Conservation (phyloP, 2,797 vertebrate species). For the Anguilla anguilla region DNA sequence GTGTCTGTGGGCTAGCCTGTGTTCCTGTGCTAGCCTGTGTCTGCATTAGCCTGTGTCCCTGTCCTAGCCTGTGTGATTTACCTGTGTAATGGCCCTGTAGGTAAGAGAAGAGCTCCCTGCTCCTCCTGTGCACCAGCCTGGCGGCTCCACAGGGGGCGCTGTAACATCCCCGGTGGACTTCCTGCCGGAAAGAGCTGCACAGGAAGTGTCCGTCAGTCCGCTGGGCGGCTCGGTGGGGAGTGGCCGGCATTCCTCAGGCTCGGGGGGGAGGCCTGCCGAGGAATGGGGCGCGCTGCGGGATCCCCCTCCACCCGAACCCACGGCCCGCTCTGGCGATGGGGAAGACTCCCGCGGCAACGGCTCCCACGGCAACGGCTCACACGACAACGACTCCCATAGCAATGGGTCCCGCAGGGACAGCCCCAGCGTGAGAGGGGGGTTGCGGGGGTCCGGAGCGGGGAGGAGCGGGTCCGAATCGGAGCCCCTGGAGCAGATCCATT, state of each 20-base stretch:
- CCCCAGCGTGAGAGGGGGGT: conserved; percentile 55
- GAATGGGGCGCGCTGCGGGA: conserved; percentile 35
- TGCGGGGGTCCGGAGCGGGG: conserved; percentile 40
- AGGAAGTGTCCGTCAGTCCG: conserved; percentile 38
- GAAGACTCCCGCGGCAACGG: conserved; percentile 49
- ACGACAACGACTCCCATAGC: conserved; percentile 47
- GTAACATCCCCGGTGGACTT: conserved; percentile 29
- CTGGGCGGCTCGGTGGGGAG: conserved; percentile 27
- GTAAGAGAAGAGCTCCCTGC: background rate
- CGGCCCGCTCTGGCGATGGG: conserved; percentile 46
- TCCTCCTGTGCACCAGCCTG: conserved; percentile 20
- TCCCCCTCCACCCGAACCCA: conserved; percentile 38
- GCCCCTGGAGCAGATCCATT: conserved; percentile 44
- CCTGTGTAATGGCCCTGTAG: conserved; percentile 47
- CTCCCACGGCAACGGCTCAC: conserved; percentile 47
- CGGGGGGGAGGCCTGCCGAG: conserved; percentile 21
- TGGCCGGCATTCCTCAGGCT: conserved; percentile 25
- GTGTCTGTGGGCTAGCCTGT: background rate
- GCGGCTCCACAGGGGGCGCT: conserved; percentile 31
- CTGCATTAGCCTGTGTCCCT: background rate
- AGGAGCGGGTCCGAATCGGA: conserved; percentile 36
- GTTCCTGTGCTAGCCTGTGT: background rate
- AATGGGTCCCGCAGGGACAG: conserved; percentile 49
- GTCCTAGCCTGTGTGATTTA: background rate
- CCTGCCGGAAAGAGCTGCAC: conserved; percentile 20